These are phyloP conservation scores for Archips crataeganus DNA, from an alignment of 2,888 invertebrate species.

Conservation along the genomic window DNA sequence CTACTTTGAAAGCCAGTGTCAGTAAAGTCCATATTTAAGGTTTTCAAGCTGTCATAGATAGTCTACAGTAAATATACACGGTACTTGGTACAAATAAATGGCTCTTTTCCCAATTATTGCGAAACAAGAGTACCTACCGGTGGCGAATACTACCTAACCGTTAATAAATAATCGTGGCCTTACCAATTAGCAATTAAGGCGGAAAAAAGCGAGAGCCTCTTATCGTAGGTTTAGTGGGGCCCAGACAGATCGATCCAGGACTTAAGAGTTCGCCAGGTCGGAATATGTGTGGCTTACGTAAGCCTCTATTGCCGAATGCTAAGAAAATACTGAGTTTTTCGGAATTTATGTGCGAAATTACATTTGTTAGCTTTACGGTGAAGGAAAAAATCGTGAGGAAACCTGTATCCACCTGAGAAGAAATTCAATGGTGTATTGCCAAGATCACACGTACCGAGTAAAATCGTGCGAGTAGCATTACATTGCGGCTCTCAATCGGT, in stretches of 20 bases:
- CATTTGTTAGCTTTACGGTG: too few relatives aligned
- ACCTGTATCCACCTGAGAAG: too few relatives aligned
- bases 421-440: too few relatives aligned
- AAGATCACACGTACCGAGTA: too few relatives aligned
- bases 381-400: too few relatives aligned
- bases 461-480: too few relatives aligned
- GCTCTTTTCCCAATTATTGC: neutral
- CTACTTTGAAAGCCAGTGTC: too few relatives aligned
- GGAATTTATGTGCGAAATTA: too few relatives aligned
- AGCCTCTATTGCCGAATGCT: neutral
- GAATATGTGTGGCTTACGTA: neutral
- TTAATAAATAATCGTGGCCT: neutral
- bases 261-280: neutral
- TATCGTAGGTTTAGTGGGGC: neutral
- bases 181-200: constrained; percentile 5
- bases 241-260: constrained; percentile 13
- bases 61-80: too few relatives aligned
- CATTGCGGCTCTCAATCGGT: too few relatives aligned
- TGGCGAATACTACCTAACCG: neutral
- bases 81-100: neutral
- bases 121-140: neutral
- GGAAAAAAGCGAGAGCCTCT: neutral
- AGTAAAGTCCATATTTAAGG: too few relatives aligned
- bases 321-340: neutral
- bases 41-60: too few relatives aligned